phyloP scores from a whole-genome alignment of 2,888 invertebrate species.

The Leptinotarsa tumamoca region DNA sequence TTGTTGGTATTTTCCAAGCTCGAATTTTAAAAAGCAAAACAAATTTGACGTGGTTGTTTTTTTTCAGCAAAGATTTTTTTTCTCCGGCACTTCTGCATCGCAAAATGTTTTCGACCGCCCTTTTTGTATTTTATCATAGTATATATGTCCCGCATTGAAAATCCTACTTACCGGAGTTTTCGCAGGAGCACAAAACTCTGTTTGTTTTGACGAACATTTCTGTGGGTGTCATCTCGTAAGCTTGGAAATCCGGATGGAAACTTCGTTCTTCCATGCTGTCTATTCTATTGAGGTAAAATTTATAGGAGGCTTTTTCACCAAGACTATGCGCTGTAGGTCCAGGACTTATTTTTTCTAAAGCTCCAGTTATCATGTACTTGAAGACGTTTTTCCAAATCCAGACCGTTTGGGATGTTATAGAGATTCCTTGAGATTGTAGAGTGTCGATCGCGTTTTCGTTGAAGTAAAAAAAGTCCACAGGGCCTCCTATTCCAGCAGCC shows the following conservation, averaged over 20 bases:
- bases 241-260: constrained; percentile 67
- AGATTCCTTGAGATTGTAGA: constrained; percentile 65
- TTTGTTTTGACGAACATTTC: constrained; percentile 66
- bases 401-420: constrained; percentile 54
- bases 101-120: no score
- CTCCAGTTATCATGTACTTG: constrained; percentile 65
- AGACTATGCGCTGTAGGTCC: constrained; percentile 54
- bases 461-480: constrained; percentile 66
- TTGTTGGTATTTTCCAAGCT: no score
- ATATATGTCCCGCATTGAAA: neutral
- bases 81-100: no score
- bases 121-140: no score
- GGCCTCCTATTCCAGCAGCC: constrained; percentile 67
- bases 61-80: no score
- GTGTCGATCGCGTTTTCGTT: constrained; percentile 66
- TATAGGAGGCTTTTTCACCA: constrained; percentile 60
- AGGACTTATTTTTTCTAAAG: constrained; percentile 63
- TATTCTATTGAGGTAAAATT: constrained; percentile 67
- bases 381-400: constrained; percentile 66
- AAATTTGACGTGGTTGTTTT: no score
- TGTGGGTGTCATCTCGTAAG: constrained; percentile 66
- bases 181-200: constrained; percentile 68
- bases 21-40: no score
- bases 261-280: constrained; percentile 67
- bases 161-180: constrained; percentile 67